Conservation (phyloP, 2,888 invertebrate species). For the Pristionchus mayeri region DNA sequence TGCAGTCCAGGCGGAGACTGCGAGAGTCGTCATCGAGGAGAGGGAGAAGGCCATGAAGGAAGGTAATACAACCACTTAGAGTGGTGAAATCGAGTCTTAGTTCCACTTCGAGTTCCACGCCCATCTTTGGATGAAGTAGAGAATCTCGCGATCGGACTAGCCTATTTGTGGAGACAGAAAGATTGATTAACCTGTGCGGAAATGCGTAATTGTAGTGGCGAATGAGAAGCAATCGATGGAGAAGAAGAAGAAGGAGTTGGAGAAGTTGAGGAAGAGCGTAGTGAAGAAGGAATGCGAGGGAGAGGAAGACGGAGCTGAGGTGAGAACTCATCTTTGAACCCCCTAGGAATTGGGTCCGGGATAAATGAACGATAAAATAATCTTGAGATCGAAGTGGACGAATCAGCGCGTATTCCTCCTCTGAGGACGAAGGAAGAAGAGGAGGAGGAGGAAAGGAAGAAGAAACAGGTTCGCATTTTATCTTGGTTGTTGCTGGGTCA, state of each 20-base stretch:
- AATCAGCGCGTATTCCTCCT: conserved; percentile 36
- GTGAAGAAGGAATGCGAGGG: conserved; percentile 54
- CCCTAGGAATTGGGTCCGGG: background rate
- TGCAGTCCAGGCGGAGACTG: conserved; percentile 53
- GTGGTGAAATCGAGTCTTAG: too few species aligned
- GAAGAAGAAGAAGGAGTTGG: conserved; percentile 60
- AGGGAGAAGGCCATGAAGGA: conserved; percentile 20
- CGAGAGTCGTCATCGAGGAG: conserved; percentile 34
- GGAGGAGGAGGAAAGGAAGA: conserved; percentile 22
- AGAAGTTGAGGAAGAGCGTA: conserved; percentile 58
- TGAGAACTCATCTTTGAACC: background rate
- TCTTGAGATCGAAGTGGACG: conserved; percentile 19
- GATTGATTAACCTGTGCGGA: too few species aligned
- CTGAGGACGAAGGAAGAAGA: conserved; percentile 1
- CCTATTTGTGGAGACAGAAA: too few species aligned
- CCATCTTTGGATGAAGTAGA: too few species aligned
- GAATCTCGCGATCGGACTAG: too few species aligned
- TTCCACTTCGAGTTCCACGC: too few species aligned
- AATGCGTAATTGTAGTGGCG: conserved; percentile 58
- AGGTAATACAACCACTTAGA: conserved; percentile 31
- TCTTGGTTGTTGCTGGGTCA: too few species aligned
- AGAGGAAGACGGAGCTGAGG: conserved; percentile 14
- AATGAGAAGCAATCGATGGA: conserved; percentile 55
- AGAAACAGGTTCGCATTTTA: background rate
- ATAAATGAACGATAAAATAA: background rate